Base-by-base conservation (phyloP, 2,888 invertebrate species). In the Drosophila conformis region DNA sequence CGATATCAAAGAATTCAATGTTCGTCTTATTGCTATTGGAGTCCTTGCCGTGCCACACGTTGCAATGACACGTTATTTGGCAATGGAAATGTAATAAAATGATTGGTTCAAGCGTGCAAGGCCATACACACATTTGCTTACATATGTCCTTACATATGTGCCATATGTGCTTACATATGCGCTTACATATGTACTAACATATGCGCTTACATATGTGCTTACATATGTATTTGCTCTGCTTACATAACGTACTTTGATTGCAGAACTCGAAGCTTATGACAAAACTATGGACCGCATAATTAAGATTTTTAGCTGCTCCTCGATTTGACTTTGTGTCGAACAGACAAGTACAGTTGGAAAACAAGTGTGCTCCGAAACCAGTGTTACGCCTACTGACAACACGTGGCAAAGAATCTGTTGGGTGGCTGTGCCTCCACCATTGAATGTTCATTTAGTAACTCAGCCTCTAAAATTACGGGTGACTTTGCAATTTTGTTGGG, bases 1-100 rank as follows among this genome's bases (percentile, higher is more conserved):
- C 36, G 18, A 13, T 15, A 25, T 15, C 0, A 4, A 46, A 1
- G 13, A 46, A 8, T 46, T 1, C 1, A 2, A 15, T 21, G 25
- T 25, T 48, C 13, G 29, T 8, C 11, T 18, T 21, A 57, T 38
- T 25, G 35, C 29, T 18, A 15, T 52, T 31, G 46, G 33, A 38
- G 15, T 36, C 31, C 25, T 27, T 18, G 18, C 4, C 29, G 46
- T 29, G 31, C 40, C 10, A 31, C 70, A 70, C 82, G 78, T 78
- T 82, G 79, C 54, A 60, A 11, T n/a, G 63, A 69, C 66, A 78
- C 63, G 82, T 74, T 74, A 35, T 27, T 27, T 27, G 31, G 25
- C 56, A 59, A 8, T 46, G 38, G 13, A 10, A 51, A 42, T 56
- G 53, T 59, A 48, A 10, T 33, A 49, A 31, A 56, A 13, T 1